Percentiles rank a stretch among this genome's conserved stretches.
Evolutionary conservation across 1,140 invertebrate genomes (phyloP).

Genomic region (Anagrus nilaparvatae): DNA sequence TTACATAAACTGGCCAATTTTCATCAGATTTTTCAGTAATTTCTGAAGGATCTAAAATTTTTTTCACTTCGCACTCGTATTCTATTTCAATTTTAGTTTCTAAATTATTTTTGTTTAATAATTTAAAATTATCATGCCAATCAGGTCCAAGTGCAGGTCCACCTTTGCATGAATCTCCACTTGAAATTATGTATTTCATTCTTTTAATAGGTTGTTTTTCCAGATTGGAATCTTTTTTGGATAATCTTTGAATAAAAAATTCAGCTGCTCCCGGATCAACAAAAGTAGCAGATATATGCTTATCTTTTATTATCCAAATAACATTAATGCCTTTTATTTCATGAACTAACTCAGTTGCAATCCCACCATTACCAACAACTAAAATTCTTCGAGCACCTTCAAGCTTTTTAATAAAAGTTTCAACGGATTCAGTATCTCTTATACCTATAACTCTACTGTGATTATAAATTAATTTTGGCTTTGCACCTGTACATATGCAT

Average conservation of each 20-base stretch:
- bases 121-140: conserved; percentile 68
- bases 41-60: conserved; percentile 34
- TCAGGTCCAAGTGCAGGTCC: conserved; percentile 91
- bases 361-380: conserved; percentile 93
- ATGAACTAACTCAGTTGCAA: conserved; percentile 91
- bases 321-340: conserved; percentile 77
- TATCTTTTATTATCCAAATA: conserved; percentile 89
- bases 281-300: conserved; percentile 85
- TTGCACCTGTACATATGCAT: conserved; percentile 84
- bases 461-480: conserved; percentile 65
- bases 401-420: conserved; percentile 65
- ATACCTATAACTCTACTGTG: conserved; percentile 73
- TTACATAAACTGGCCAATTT: conserved; percentile 61
- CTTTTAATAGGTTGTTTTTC: conserved; percentile 43
- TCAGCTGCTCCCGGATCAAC: conserved; percentile 91
- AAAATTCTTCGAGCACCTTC: conserved; percentile 57
- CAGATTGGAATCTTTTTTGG: conserved; percentile 21
- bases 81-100: conserved; percentile 40
- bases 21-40: conserved; percentile 22
- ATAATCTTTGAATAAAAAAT: conserved; percentile 65
- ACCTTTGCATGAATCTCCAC: conserved; percentile 37
- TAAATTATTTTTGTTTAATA: conserved; percentile 3
- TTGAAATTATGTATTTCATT: conserved; percentile 55
- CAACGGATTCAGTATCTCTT: conserved; percentile 89
- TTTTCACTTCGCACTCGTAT: conserved; percentile 63